Percentiles rank a stretch among this genome's conserved stretches.
phyloP scores from a whole-genome alignment of 2,888 invertebrate genomes.

The Elysia crispata region DNA sequence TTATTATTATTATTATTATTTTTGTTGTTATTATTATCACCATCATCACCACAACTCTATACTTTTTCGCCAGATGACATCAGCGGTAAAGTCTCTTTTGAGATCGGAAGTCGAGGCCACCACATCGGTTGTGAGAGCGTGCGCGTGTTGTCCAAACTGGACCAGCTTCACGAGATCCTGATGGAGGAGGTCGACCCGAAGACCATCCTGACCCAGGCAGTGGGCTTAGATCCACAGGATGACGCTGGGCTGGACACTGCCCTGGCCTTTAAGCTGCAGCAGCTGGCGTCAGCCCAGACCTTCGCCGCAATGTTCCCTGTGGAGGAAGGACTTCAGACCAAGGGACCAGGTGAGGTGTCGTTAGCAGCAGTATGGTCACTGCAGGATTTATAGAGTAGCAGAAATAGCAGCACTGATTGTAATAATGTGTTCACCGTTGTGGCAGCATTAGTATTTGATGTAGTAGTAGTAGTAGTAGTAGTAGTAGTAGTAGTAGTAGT shows the following conservation, averaged over 20 bases:
- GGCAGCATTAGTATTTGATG: neutral
- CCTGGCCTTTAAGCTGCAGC: conserved; percentile 42
- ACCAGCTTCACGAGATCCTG: conserved; percentile 41
- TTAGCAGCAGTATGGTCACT: conserved; percentile 6
- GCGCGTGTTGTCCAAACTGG: conserved; percentile 26
- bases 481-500: neutral
- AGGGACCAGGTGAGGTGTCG: conserved; percentile 29
- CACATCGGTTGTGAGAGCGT: conserved; percentile 32
- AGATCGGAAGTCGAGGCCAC: conserved; percentile 33
- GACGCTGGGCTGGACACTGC: conserved; percentile 35
- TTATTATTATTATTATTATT: conserved; percentile 22
- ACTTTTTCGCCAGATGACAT: conserved; percentile 15
- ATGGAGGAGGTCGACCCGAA: conserved; percentile 34
- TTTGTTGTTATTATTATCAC: neutral
- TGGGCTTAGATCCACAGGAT: conserved; percentile 38
- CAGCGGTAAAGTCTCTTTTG: conserved; percentile 42
- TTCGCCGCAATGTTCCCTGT: conserved; percentile 37
- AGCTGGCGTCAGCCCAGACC: conserved; percentile 26
- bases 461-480: neutral
- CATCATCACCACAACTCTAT: neutral
- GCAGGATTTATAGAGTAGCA: neutral
- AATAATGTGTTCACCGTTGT: conserved; percentile 6
- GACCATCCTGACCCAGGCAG: conserved; percentile 36
- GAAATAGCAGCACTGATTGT: neutral
- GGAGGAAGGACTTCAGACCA: conserved; percentile 15